Percentiles rank a stretch among this genome's conserved stretches.
Evolutionary conservation across 2,113 vertebrate species (phyloP).

Genomic region (Microtus ochrogaster): DNA sequence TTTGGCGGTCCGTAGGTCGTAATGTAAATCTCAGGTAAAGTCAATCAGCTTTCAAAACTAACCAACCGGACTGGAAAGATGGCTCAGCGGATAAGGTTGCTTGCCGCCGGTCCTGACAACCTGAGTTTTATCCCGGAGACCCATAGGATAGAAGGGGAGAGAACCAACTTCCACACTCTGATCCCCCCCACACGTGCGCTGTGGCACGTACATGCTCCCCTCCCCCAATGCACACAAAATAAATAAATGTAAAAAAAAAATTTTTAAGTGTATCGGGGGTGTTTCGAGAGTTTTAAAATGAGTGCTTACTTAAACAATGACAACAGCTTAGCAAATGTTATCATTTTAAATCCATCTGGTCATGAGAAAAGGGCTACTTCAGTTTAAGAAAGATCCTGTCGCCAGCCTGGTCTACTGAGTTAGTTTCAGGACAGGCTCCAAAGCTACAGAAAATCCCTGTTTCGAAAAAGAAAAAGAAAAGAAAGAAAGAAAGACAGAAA

Average conservation of each 20-base stretch:
- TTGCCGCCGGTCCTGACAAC: not conserved
- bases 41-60: not conserved
- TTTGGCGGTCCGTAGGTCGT: not conserved
- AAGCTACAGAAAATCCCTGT: too few relatives aligned
- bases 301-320: not conserved
- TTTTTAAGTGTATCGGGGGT: not conserved
- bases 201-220: not conserved
- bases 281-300: slow-evolving; percentile 1
- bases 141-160: not conserved
- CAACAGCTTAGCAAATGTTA: not conserved
- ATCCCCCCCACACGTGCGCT: not conserved
- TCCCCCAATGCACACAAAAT: not conserved
- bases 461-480: too few relatives aligned
- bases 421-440: too few relatives aligned
- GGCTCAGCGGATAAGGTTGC: not conserved
- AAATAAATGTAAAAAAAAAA: not conserved
- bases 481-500: too few relatives aligned
- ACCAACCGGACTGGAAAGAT: not conserved
- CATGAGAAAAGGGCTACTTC: not conserved
- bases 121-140: not conserved
- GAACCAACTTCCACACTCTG: not conserved
- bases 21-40: not conserved
- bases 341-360: not conserved
- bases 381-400: not conserved
- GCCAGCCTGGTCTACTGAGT: too few relatives aligned